Evolutionary conservation across 1,140 invertebrate genomes (phyloP).

Genomic region (Euwallacea similis): DNA sequence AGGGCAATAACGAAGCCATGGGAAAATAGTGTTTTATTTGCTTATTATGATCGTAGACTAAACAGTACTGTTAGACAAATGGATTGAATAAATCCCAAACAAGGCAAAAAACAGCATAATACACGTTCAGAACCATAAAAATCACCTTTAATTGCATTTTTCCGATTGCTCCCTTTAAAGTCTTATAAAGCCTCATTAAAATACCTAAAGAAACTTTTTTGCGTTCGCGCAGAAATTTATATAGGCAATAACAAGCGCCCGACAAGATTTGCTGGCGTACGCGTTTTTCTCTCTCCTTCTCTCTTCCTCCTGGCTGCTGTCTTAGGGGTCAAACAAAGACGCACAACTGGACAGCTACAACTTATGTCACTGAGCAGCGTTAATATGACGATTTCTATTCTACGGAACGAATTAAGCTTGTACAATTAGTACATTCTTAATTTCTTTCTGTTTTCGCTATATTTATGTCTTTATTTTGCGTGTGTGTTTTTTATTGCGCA

Average conservation of each 20-base stretch:
- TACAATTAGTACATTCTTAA: conserved; percentile 46
- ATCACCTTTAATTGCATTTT: conserved; percentile 41
- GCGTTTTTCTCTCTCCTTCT: background rate
- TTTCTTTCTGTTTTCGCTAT: conserved; percentile 39
- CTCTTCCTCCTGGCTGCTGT: background rate
- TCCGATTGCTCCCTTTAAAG: conserved; percentile 35
- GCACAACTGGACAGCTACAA: conserved; percentile 4
- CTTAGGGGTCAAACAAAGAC: conserved; percentile 9
- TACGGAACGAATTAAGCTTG: conserved; percentile 42
- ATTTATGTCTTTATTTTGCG: conserved; percentile 44
- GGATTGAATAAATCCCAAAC: conserved; percentile 18
- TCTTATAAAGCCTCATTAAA: conserved; percentile 40
- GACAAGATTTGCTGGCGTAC: conserved; percentile 35
- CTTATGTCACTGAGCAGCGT: conserved; percentile 34
- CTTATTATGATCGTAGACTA: conserved; percentile 5
- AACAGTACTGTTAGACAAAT: conserved; percentile 17
- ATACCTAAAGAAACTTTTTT: conserved; percentile 40
- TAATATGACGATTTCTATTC: conserved; percentile 47
- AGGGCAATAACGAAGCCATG: background rate
- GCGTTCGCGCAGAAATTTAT: conserved; percentile 38
- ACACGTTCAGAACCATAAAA: conserved; percentile 35
- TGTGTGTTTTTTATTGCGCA: no score
- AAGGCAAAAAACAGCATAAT: conserved; percentile 32
- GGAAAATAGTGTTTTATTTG: conserved; percentile 1
- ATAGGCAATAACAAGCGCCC: conserved; percentile 38